phyloP scores from a whole-genome alignment of 2,113 vertebrate species.

The Mirza zaza region DNA sequence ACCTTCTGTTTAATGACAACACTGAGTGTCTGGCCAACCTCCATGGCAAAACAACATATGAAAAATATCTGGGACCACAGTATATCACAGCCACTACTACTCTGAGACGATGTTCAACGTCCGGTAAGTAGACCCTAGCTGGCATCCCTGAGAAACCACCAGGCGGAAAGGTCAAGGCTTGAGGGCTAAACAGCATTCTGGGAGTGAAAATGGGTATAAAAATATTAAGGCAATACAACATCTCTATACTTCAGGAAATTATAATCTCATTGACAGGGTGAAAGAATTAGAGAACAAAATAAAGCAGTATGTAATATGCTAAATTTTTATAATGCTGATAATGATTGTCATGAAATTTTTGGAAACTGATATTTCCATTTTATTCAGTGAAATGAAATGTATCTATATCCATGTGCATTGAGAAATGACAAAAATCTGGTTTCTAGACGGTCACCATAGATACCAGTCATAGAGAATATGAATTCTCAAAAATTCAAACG shows the following conservation, averaged over 20 bases:
- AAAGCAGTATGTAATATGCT: background rate
- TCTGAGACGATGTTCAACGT: constrained; percentile 78
- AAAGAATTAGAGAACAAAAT: background rate
- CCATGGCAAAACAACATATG: background rate
- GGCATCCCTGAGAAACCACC: accelerated
- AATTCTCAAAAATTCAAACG: background rate
- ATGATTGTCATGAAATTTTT: background rate
- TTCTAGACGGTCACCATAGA: background rate
- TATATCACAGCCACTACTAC: constrained; percentile 71
- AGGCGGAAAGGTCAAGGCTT: background rate
- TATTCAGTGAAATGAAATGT: background rate
- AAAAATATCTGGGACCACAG: constrained; percentile 72
- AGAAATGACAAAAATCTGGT: background rate
- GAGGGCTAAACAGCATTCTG: background rate
- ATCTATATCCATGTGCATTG: background rate
- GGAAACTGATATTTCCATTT: background rate
- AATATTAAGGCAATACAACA: background rate
- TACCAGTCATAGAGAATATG: background rate
- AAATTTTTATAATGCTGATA: background rate
- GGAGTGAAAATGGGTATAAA: background rate
- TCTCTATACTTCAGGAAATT: background rate
- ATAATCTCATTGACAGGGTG: background rate
- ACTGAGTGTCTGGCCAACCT: constrained; percentile 83
- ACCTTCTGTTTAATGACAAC: constrained; percentile 85
- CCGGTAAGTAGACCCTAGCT: constrained; percentile 70